These are phyloP conservation scores for Pycnonotus jocosus DNA, from an alignment of 2,113 vertebrate genomes.

Conservation along the genomic window DNA sequence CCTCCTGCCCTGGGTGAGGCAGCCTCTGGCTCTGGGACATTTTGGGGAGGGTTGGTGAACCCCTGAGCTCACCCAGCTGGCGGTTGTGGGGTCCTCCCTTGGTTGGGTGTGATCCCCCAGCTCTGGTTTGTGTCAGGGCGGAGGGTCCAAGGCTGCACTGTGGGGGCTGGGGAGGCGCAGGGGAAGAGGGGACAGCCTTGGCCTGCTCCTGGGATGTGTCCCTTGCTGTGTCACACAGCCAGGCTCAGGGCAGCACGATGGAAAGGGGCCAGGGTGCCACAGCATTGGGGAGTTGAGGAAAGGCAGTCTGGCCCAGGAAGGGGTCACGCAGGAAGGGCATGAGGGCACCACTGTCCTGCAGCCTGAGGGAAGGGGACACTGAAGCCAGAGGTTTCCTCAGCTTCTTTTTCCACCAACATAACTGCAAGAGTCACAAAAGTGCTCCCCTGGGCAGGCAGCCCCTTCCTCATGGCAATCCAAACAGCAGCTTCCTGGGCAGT, in stretches of 20 bases:
- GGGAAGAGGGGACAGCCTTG: background rate
- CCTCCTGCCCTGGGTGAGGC: background rate
- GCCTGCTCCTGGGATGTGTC: background rate
- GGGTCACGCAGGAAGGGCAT: background rate
- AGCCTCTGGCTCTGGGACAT: rapidly evolving
- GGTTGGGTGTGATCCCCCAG: background rate
- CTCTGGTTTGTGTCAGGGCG: background rate
- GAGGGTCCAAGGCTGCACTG: rapidly evolving
- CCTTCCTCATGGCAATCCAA: background rate
- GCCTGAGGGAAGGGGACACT: background rate
- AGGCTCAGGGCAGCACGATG: background rate
- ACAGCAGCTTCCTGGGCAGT: background rate
- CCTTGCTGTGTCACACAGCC: background rate
- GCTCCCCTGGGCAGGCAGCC: background rate
- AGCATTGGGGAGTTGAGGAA: background rate
- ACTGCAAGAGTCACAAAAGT: background rate
- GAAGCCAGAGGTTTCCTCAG: background rate
- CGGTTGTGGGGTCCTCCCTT: background rate
- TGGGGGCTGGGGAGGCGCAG: background rate
- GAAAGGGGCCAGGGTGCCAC: background rate
- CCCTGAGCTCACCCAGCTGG: background rate
- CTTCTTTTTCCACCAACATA: background rate
- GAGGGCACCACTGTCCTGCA: background rate
- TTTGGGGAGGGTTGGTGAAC: background rate
- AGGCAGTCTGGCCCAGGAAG: background rate